Evolutionary conservation across 2,888 invertebrate species (phyloP).

Genomic region (Escarpia spicata): DNA sequence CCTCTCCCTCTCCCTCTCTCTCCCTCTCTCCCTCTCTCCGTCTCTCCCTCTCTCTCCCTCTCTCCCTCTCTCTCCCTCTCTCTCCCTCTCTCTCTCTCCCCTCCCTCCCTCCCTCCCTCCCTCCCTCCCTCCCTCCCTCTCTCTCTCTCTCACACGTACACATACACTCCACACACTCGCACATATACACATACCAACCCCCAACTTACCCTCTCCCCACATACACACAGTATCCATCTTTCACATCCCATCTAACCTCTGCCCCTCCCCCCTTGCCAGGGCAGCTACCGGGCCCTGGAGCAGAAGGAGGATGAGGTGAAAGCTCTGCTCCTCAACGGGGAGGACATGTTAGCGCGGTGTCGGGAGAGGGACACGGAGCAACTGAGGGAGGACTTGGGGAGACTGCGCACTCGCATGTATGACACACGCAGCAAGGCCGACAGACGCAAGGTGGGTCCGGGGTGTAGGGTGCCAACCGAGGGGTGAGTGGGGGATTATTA

Average conservation of each 20-base stretch:
- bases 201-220: background rate
- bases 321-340: conserved; percentile 57
- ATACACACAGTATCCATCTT: background rate
- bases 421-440: conserved; percentile 59
- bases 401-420: conserved; percentile 57
- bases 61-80: background rate
- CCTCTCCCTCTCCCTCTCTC: too few relatives aligned
- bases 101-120: too few relatives aligned
- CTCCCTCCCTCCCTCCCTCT: too few relatives aligned
- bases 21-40: background rate
- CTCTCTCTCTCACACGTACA: background rate
- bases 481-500: background rate
- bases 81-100: background rate
- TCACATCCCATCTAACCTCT: too few relatives aligned
- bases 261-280: conserved; percentile 27
- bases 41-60: background rate
- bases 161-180: background rate
- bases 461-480: background rate
- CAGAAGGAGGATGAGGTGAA: conserved; percentile 56
- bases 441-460: conserved; percentile 42
- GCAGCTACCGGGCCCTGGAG: conserved; percentile 44
- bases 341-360: conserved; percentile 57
- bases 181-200: background rate
- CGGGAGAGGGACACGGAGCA: conserved; percentile 56
- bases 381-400: conserved; percentile 55